These are phyloP conservation scores for Pocota personata DNA, from an alignment of 2,888 invertebrate genomes.

Conservation along the genomic window DNA sequence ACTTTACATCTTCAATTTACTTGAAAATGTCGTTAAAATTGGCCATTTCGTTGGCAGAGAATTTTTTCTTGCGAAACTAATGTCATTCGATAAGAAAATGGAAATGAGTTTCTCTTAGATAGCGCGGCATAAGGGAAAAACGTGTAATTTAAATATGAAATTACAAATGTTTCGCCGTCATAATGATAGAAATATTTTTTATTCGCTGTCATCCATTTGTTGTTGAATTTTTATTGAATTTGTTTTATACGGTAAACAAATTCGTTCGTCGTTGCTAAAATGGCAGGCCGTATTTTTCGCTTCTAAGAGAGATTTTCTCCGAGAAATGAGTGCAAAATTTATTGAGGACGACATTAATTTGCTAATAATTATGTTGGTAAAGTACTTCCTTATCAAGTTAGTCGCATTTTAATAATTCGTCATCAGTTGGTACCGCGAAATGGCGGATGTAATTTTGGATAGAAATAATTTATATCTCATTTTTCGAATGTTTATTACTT, in stretches of 20 bases:
- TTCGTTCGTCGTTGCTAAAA: background rate
- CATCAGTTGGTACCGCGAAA: conserved; percentile 6
- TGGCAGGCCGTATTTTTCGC: background rate
- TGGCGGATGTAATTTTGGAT: conserved; percentile 29
- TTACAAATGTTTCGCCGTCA: conserved; percentile 40
- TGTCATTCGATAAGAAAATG: conserved; percentile 51
- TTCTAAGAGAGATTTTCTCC: background rate
- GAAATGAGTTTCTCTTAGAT: conserved; percentile 12
- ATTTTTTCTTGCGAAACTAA: conserved; percentile 18
- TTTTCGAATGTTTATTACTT: background rate
- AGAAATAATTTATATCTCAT: conserved; percentile 11
- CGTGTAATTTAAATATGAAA: conserved; percentile 45
- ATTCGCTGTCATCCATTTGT: background rate
- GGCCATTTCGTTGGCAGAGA: conserved; percentile 1
- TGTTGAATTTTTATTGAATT: conserved; percentile 30
- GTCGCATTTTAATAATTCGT: background rate
- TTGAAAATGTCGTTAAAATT: conserved; percentile 34
- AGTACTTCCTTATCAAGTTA: conserved; percentile 22
- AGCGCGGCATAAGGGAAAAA: background rate
- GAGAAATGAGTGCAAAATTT: conserved; percentile 5
- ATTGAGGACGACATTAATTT: conserved; percentile 9
- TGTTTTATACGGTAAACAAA: background rate
- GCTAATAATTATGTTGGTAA: conserved; percentile 17
- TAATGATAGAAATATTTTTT: conserved; percentile 31
- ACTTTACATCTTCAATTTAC: conserved; percentile 31